phyloP scores from a whole-genome alignment of 2,113 vertebrate species.

The Uria lomvia region DNA sequence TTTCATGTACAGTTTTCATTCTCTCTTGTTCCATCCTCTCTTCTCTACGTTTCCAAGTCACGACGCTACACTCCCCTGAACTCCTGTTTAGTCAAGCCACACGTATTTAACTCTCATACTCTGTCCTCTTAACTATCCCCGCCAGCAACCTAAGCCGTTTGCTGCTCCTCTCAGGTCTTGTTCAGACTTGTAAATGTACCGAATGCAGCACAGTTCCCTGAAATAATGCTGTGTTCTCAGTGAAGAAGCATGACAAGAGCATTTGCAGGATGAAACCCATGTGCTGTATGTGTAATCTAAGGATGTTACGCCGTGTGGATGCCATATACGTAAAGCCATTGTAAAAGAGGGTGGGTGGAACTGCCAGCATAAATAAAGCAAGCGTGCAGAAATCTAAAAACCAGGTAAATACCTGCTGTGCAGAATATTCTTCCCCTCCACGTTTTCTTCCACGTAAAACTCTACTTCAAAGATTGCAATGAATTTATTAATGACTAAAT shows the following conservation, averaged over 20 bases:
- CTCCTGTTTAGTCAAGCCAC: neutral
- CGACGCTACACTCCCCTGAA: neutral
- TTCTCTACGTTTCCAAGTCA: neutral
- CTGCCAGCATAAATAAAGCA: neutral
- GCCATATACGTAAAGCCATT: neutral
- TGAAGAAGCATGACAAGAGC: neutral
- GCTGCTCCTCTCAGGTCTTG: neutral
- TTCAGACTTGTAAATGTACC: neutral
- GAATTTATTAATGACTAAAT: neutral
- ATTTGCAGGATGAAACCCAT: neutral
- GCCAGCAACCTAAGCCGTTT: neutral
- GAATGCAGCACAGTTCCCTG: neutral
- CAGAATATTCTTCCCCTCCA: neutral
- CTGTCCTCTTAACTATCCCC: neutral
- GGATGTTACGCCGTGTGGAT: rapidly evolving
- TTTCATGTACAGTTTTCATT: neutral
- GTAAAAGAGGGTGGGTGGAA: neutral
- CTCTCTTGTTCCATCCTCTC: neutral
- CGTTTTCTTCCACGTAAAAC: neutral
- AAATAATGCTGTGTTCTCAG: neutral
- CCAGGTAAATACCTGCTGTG: neutral
- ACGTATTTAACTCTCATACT: neutral
- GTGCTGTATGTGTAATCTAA: neutral
- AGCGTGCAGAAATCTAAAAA: neutral
- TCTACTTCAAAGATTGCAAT: neutral